phyloP scores from a whole-genome alignment of 2,888 invertebrate species.

The Unio delphinus region DNA sequence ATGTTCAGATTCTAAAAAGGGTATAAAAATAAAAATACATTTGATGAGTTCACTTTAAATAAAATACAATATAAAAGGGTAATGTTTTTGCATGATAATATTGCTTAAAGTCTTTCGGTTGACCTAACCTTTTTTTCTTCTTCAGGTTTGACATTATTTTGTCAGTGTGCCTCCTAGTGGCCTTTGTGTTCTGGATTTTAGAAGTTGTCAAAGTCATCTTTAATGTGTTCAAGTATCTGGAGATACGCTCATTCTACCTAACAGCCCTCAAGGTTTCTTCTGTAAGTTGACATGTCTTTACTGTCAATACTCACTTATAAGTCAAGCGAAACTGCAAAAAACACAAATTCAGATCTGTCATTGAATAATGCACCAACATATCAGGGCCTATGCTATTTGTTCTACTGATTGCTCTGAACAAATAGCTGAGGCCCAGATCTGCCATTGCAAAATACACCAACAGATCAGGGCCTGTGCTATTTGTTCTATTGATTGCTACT shows the following conservation, averaged over 20 bases:
- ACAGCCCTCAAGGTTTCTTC: constrained; percentile 89
- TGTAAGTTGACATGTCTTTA: constrained; percentile 68
- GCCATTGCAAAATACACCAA: no score
- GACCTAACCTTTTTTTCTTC: neutral
- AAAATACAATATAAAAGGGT: no score
- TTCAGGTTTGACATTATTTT: constrained; percentile 72
- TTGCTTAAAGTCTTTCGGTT: neutral
- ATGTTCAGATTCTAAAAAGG: no score
- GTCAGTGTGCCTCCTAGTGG: constrained; percentile 82
- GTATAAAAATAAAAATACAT: no score
- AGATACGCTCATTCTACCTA: constrained; percentile 92
- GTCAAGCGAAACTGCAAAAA: neutral
- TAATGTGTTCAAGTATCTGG: constrained; percentile 88
- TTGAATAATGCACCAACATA: neutral
- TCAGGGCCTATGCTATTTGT: no score
- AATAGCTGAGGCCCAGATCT: no score
- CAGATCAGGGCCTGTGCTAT: no score
- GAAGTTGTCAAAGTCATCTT: constrained; percentile 85
- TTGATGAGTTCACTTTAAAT: no score
- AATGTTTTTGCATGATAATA: no score
- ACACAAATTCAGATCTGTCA: neutral
- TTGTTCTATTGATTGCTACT: no score
- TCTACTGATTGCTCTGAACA: no score
- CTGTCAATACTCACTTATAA: neutral
- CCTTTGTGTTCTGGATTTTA: constrained; percentile 82